Evolutionary conservation across 2,113 vertebrate species (phyloP), one percentile per base, ranked within the genome.

Genomic region (Siniperca knerii): DNA sequence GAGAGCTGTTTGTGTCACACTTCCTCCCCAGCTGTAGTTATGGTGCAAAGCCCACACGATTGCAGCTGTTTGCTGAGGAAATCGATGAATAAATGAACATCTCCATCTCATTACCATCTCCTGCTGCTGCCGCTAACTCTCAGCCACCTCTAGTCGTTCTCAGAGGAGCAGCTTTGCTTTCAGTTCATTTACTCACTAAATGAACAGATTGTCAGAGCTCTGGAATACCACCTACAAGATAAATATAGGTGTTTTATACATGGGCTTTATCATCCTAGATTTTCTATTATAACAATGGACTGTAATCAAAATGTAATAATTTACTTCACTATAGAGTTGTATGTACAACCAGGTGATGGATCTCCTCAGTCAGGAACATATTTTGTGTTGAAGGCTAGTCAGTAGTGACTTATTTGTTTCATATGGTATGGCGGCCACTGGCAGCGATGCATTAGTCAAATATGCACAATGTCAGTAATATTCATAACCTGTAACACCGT

Each of bases 61-160:
- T 75, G 60, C 64, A 71, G 86, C 80, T 90, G 83, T 85, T 89
- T 82, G 86, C 52, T 13, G 73, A 87, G 64, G 65, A 84, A 88
- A 87, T 87, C 65, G 6, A 87, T 90, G 80, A 92, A 90, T 90
- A 83, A 81, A 90, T 87, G 78, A 92, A 92, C 69, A 20, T 68
- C 76, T 80, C 57, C 21, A 3, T 70, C 61, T 92, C 61, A 64
- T 86, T 87, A 84, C 69, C 67, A 73, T 68, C 64, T 74, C 81
- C 68, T 42, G 75, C 71, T 67, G 84, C 54, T 40, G 87, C 37
- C 57, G 71, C 77, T 74, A 57, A 77, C 52, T 35, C 89, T 44
- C 73, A 40, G 66, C 33, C 72, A 86, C 75, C 75, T 77, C 75
- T 44, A 48, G 62, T 81, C n/a, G 75, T 72, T 90, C 89, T 87